Evolutionary conservation across 2,888 invertebrate genomes (phyloP), one percentile per base, ranked within the genome.

Genomic region (Microdon myrmicae): DNA sequence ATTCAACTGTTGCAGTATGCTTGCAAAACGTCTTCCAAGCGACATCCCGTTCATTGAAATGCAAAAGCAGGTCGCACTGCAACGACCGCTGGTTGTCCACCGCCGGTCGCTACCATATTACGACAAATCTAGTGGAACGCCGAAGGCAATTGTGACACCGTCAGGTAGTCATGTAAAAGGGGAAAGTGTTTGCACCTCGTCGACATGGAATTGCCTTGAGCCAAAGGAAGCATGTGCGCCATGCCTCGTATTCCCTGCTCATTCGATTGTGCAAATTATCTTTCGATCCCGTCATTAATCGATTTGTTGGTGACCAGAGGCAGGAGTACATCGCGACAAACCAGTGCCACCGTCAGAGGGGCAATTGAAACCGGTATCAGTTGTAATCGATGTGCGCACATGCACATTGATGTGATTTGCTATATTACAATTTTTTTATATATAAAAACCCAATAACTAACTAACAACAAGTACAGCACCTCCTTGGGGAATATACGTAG

Each of bases 301-400:
- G 64, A 53, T 41, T n/a, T n/a, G 64, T 45, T 51, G 56, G 51
- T 28, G 38, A 44, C 35, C 38, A 25, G 53, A 48, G 25, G 10
- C 53, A 39, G 45, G 31, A 25, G n/a, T 10, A 20, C 22, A 31
- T 9, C 20, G 47, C 22, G 17, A 19, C 48, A 10, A 34, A 34
- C 13, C 48, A 44, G 25, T 54, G 39, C 43, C 48, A 49, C 44
- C 48, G 44, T 45, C 16, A 47, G 37, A 43, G 64, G 16, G 51
- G 51, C 53, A 53, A 53, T 64, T 64, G 47, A 51, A 64, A 64
- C 64, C 64, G 58, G 64, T 58, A 64, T 41, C 19, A 38, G 64
- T 38, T 58, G 64, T 64, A 64, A 64, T 58, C 56, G 51, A 45
- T 64, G 64, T 58, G 64, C 47, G 38, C 44, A 51, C 58, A 58